phyloP scores from a whole-genome alignment of 2,797 vertebrate species.

The Monodelphis domestica region DNA sequence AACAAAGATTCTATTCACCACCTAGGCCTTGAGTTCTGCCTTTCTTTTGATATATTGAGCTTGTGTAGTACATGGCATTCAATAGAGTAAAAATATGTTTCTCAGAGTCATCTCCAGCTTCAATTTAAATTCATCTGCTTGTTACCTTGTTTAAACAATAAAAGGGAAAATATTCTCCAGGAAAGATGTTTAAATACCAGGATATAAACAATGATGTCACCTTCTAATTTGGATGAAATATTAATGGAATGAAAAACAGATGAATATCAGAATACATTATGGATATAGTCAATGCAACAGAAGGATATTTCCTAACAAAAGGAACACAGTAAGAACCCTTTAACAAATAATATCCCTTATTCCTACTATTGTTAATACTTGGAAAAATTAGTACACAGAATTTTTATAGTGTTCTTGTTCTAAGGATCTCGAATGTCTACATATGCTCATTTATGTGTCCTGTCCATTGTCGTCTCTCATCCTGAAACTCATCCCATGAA shows the following conservation, averaged over 20 bases:
- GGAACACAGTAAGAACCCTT: slow-evolving; percentile 34
- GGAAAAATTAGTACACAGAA: slow-evolving; percentile 7
- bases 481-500: neutral
- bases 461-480: neutral
- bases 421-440: slow-evolving; percentile 1
- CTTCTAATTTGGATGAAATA: slow-evolving; percentile 63
- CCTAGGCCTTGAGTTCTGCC: slow-evolving; percentile 36
- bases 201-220: slow-evolving; percentile 60
- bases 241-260: slow-evolving; percentile 55
- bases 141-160: slow-evolving; percentile 68
- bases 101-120: slow-evolving; percentile 43
- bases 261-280: slow-evolving; percentile 62
- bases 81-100: slow-evolving; percentile 45
- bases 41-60: slow-evolving; percentile 48
- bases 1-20: slow-evolving; percentile 52
- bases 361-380: slow-evolving; percentile 40
- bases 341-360: slow-evolving; percentile 36
- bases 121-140: slow-evolving; percentile 61
- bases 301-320: slow-evolving; percentile 60
- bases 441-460: neutral
- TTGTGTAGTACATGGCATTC: slow-evolving; percentile 28
- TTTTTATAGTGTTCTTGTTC: slow-evolving; percentile 29
- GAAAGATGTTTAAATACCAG: slow-evolving; percentile 59
- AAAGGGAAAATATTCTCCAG: slow-evolving; percentile 50
- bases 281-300: slow-evolving; percentile 42